These are phyloP conservation scores for Xestia ashworthii DNA, from an alignment of 2,888 invertebrate genomes.

Conservation along the genomic window DNA sequence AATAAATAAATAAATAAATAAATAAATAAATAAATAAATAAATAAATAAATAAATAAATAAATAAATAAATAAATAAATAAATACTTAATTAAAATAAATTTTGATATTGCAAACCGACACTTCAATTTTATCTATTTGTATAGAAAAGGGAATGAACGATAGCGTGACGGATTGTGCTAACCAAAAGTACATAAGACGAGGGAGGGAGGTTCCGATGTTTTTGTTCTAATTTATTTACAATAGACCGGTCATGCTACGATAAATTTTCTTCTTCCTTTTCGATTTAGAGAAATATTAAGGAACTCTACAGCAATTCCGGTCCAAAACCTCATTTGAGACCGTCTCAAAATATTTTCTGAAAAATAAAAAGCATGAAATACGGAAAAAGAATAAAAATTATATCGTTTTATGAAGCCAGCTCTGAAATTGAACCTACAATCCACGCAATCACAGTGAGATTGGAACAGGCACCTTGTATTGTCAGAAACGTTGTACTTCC, in stretches of 20 bases:
- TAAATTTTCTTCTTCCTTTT: neutral
- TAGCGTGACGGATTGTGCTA: no score
- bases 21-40: no score
- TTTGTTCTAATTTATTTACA: neutral
- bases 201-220: neutral
- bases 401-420: conserved; percentile 34
- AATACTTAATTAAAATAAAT: no score
- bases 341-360: neutral
- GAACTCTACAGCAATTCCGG: neutral
- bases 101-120: no score
- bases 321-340: neutral
- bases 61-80: no score
- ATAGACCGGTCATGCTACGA: neutral
- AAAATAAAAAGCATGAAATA: conserved; percentile 12
- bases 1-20: no score
- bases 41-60: no score
- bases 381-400: conserved; percentile 38
- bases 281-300: neutral
- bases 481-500: conserved; percentile 15
- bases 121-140: no score
- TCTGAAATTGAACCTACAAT: conserved; percentile 52
- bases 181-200: neutral
- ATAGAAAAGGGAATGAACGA: no score
- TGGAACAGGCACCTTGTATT: conserved; percentile 40
- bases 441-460: conserved; percentile 44